Base-by-base conservation (phyloP, 2,797 vertebrate species). In the Tachyglossus aculeatus region DNA sequence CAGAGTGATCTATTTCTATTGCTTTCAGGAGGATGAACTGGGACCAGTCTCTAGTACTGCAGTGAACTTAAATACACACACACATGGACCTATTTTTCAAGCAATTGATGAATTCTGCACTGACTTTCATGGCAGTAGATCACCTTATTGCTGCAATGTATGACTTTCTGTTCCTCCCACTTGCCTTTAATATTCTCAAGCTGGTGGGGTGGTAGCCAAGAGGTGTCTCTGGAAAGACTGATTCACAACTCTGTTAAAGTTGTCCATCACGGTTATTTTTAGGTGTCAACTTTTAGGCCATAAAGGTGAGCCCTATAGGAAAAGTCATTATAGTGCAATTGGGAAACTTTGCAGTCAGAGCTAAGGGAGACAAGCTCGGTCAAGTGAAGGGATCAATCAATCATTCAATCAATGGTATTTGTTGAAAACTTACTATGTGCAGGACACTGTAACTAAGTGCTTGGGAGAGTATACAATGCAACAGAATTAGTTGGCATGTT, bases 81-180 rank as follows among this genome's bases (percentile, higher is more conserved):
- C 61, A 31, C 11, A 0, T 33, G 31, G 50, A 67, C 45, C 51
- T 66, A 31, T 62, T 77, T 80, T 68, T 74, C 79, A 70, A 56
- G 72, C 55, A 7, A 5, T 0, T 59, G 72, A 81, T 80, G 79
- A 59, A 34, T 70, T 56, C 72, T 22, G 57, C 69, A 39, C 48
- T 0, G 16, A 29, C 4, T 41, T 12, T 37, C 66, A 9, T 2
- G 25, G 75, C 53, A 24, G 51, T 18, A 40, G 65, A 40, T 71
- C 60, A 56, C 74, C 41, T 78, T 44, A 47, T 21, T 4, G 48
- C 71, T 24, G 48, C 76, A 40, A 61, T 29, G 47, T 45, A n/a
- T 6, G 59, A 36, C 70, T 72, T 65, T 67, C 29, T 6, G 66
- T 7, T 68, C 70, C 86, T 81, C 81, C 83, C 74, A 61, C 80